These are phyloP conservation scores for Drosophila testacea DNA, from an alignment of 2,888 invertebrate species.

Conservation along the genomic window DNA sequence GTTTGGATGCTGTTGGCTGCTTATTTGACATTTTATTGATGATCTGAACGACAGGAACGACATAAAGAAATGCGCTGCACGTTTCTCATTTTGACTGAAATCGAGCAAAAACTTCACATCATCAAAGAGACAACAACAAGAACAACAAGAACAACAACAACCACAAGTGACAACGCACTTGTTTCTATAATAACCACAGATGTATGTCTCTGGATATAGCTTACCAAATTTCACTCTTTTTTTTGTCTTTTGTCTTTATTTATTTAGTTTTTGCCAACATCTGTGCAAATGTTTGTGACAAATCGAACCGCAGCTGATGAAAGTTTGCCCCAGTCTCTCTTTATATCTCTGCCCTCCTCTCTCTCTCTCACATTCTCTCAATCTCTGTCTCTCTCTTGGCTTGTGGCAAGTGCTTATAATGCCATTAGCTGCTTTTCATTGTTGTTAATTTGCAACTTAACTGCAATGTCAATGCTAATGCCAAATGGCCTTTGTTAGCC, in stretches of 20 bases:
- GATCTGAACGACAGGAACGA: conserved; percentile 40
- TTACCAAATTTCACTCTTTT: conserved; percentile 57
- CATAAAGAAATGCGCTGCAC: conserved; percentile 67
- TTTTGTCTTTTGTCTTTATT: conserved; percentile 3
- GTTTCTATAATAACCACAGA: conserved; percentile 22
- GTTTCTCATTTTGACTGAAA: conserved; percentile 76
- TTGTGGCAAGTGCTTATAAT: conserved; percentile 39
- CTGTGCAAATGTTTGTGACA: conserved; percentile 64
- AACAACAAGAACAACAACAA: conserved; percentile 31
- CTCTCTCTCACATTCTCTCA: not conserved
- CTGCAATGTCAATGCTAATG: conserved; percentile 55
- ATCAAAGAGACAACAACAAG: conserved; percentile 21
- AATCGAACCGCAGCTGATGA: conserved; percentile 52
- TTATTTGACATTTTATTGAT: conserved; percentile 80
- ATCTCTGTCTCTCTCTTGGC: not conserved
- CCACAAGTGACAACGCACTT: conserved; percentile 44
- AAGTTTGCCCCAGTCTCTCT: conserved; percentile 42
- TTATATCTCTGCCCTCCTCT: not conserved
- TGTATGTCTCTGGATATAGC: conserved; percentile 14
- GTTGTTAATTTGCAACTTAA: conserved; percentile 53
- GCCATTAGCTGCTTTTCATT: conserved; percentile 44
- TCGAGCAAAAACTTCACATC: conserved; percentile 36
- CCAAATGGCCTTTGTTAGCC: conserved; percentile 41
- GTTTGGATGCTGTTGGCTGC: conserved; percentile 39
- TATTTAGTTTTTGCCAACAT: conserved; percentile 44